Conservation (phyloP, 2,888 invertebrate genomes). For the Entomobrya multifasciata region DNA sequence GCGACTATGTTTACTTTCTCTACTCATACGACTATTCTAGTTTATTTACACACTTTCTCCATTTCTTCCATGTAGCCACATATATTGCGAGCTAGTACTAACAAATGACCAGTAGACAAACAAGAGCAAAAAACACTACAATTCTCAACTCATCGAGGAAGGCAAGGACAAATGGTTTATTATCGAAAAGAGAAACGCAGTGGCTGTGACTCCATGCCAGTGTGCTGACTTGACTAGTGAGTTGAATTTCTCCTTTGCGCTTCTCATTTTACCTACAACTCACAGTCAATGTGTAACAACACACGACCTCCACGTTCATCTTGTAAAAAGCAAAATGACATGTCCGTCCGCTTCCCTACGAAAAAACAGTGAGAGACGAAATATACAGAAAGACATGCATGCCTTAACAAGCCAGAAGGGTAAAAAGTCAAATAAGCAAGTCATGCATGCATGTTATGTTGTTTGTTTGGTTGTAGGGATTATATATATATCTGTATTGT, state of each 20-base stretch:
- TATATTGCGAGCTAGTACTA: not conserved
- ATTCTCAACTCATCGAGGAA: too few relatives aligned
- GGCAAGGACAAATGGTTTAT: slow-evolving; percentile 20
- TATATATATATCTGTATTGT: slow-evolving; percentile 12
- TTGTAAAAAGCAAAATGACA: slow-evolving; percentile 2
- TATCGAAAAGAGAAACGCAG: not conserved
- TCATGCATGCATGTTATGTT: slow-evolving; percentile 17
- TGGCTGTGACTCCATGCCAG: not conserved
- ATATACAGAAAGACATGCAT: slow-evolving; percentile 6
- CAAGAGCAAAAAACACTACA: slow-evolving; percentile 23
- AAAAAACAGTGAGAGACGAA: not conserved
- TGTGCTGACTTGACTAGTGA: not conserved
- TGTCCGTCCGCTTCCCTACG: slow-evolving; percentile 15
- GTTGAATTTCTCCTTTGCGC: not conserved
- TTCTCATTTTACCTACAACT: slow-evolving; percentile 13
- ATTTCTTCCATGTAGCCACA: not conserved
- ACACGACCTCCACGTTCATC: not conserved
- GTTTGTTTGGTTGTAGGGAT: not conserved
- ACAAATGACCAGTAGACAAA: slow-evolving; percentile 22
- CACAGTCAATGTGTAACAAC: not conserved
- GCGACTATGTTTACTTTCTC: not conserved
- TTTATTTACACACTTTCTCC: slow-evolving; percentile 14
- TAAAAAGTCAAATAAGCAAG: slow-evolving; percentile 20
- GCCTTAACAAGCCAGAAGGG: slow-evolving; percentile 19
- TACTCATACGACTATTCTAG: not conserved